Evolutionary conservation across 2,888 invertebrate genomes (phyloP).

Genomic region (Pandemis heparana): DNA sequence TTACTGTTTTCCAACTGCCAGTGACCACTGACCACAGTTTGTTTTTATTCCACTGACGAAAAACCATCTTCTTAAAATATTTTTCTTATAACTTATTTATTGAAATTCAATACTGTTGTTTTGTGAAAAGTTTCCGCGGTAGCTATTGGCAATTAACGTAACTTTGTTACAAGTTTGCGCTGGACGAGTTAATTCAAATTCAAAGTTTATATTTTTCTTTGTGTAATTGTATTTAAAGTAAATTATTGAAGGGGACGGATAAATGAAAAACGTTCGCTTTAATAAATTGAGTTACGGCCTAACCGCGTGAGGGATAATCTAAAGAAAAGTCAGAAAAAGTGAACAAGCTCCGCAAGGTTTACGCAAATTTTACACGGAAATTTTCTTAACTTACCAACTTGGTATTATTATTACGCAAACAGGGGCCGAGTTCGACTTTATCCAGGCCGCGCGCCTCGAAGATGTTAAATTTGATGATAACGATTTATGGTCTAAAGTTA

Average conservation of each 20-base stretch:
- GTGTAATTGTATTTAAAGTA: constrained; percentile 19
- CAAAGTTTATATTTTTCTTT: constrained; percentile 10
- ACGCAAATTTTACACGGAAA: constrained; percentile 79
- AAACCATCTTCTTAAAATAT: neutral
- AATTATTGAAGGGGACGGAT: constrained; percentile 46
- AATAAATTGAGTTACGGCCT: constrained; percentile 65
- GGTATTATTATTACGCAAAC: constrained; percentile 79
- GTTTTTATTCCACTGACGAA: neutral
- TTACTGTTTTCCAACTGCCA: neutral
- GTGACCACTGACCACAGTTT: neutral
- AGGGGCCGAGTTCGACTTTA: constrained; percentile 53
- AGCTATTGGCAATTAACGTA: constrained; percentile 6
- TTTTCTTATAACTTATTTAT: neutral
- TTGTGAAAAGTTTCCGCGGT: constrained; percentile 8
- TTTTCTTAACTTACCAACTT: constrained; percentile 76
- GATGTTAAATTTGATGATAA: constrained; percentile 58
- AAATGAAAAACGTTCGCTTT: constrained; percentile 51
- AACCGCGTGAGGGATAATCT: constrained; percentile 66
- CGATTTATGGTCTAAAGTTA: constrained; percentile 42
- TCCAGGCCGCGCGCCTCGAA: constrained; percentile 60
- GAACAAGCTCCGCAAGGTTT: constrained; percentile 73
- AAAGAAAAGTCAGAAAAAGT: constrained; percentile 71
- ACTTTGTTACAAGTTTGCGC: constrained; percentile 16
- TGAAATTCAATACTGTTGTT: neutral
- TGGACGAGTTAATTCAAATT: constrained; percentile 22